Base-by-base conservation (phyloP, 2,797 vertebrate species). In the Sebastes minor region DNA sequence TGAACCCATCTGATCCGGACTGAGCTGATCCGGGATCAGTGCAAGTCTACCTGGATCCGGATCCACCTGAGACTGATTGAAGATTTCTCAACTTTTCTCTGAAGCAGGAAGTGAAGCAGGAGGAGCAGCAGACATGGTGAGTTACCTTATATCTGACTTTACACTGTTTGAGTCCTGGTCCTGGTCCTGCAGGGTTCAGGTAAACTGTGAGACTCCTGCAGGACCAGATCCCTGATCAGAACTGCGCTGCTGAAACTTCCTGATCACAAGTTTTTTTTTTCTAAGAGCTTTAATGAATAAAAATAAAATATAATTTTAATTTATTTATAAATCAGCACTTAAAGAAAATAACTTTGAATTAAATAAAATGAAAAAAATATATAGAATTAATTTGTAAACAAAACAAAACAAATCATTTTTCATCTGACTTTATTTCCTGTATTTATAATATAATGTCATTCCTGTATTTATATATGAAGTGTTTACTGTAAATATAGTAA, bases 101-200 rank as follows among this genome's bases (percentile, higher is more conserved):
- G 70, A 88, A 92, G 63, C 89, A 88, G 91, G 93, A 93, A 94
- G 91, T 91, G 77, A 64, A 65, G 63, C 56, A 65, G 77, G 52
- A 75, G 74, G 68, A 80, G 70, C 20, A 69, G 64, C 68, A 82
- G 74, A 74, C 82, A 94, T 94, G 93, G 93, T 93, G 84, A 92
- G 93, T 88, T 74, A 65, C 13, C 13, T 30, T 25, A 20, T 16
- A 25, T 42, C 5, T 46, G 6, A 25, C 62, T 53, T 16, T 6
- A 35, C 20, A 63, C 16, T 10, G 0, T n/a, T 56, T 6, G 22
- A 53, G 38, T 27, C 11, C 25, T 42, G 20, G n/a, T 7, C 13
- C 63, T 20, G 56, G 13, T 57, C 2, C 52, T 6, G 35, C 35
- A 38, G 35, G 35, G 35, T 38, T 38, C 35, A 13, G 12, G 12